Evolutionary conservation across 2,113 vertebrate genomes (phyloP), one percentile per base, ranked within the genome.

Genomic region (Spermophilus dauricus): DNA sequence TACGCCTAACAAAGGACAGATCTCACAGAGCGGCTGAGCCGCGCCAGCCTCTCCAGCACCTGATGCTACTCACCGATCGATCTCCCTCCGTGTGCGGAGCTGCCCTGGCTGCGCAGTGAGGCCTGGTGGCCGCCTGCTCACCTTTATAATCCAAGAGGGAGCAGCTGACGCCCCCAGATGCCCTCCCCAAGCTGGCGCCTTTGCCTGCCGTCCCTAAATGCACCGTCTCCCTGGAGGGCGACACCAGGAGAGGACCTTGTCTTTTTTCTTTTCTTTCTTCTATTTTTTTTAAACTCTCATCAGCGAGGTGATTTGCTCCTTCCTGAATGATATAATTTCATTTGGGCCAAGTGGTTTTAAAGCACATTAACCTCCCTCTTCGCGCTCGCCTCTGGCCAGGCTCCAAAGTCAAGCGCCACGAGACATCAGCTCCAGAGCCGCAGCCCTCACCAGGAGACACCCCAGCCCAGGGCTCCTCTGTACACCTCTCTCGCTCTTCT

Each of bases 311-410:
- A 92, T 72, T 65, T 89, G 94, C 77, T 94, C 67, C 94, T 96
- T 97, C 96, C 97, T 90, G 93, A 75, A 83, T 89, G 65, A 67
- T 32, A 24, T 96, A 95, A 98, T 98, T 91, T 87, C 97, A 97
- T 96, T 96, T 96, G 95, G 84, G 84, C 94, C 88, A 34, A 97
- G 97, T 95, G 94, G 95, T 28, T 97, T 96, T 87, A 96, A 95
- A 96, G 22, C 90, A 65, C 92, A 97, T 98, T 96, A 95, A 58
- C 73, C 69, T 45, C 8, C 58, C 67, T 37, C 95, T 51, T 58
- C 17, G 3, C 0, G 0, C 67, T 48, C 2, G 95, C 95, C 96
- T 85, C 28, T 5, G 91, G 96, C 96, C 76, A 58, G 65, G 17
- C 9, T 84, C n/a, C 37, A 5, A 16, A 73, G 83, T 22, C 58